Evolutionary conservation across 2,888 invertebrate species (phyloP), one percentile per base, ranked within the genome.

Genomic region (Seira sanloemensis): DNA sequence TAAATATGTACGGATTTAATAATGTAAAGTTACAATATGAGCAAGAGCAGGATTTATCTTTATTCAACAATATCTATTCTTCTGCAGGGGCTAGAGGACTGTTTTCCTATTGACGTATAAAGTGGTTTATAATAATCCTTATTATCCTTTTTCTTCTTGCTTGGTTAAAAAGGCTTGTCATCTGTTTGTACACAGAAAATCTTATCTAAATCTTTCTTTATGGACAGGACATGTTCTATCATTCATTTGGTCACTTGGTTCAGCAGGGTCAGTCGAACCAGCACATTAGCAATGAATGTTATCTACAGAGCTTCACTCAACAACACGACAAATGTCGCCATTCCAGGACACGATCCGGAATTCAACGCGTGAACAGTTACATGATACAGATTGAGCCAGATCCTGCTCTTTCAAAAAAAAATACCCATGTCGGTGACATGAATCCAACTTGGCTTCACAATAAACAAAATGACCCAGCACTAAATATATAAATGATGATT

Each of bases 341-440:
- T 68, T 83, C 76, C 83, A 83, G 77, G 83, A 77, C 83, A 73
- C 83, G 78, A 82, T 85, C 85, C 85, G 85, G 85, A 85, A 85
- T 58, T 75, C 78, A 85, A 68, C 74, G 78, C 85, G 85, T 85
- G 85, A 78, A 85, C 78, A 83, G 75, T 76, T 74, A 75, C 65
- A 66, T 24, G 25, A 73, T 73, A 37, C 16, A 65, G 24, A 27
- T 26, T 65, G 24, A n/a, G 37, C 7, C 0, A 66, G 58, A 74
- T 65, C 75, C 75, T 75, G 73, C 62, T 73, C 62, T 19, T 73
- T 73, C 62, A 73, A 50, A n/a, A n/a, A n/a, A n/a, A n/a, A 2
- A 50, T 50, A 2, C 50, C 50, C 50, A 2, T 50, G 50, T 50
- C 9, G 68, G 25, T 27, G 25, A 27, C 27, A 27, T 68, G 25